Evolutionary conservation across 2,888 invertebrate species (phyloP), one percentile per base, ranked within the genome.

Genomic region (Orchesella flavescens): DNA sequence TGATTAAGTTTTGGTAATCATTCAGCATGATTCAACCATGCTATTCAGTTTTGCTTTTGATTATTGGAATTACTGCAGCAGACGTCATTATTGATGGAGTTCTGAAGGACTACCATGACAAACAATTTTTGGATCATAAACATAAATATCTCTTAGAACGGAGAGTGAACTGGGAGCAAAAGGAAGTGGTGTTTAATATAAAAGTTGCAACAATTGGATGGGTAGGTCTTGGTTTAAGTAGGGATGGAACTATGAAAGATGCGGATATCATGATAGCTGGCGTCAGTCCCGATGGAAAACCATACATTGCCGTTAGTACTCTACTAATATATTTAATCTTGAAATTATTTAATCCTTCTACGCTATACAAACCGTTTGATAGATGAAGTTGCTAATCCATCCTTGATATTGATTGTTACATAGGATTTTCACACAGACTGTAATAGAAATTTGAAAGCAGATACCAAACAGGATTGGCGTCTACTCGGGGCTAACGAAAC

Each of bases 191-290:
- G 2, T 82, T 82, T 21, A 75, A 68, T 17, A 43, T 76, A 55
- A 82, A 71, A 1, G 61, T 69, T 23, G 15, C 19, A 0, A 75
- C 76, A 1, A 57, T 23, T 0, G 82, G 82, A 1, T 82, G 76
- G 76, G 71, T 82, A 21, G 82, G 82, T 19, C 34, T 82, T 5
- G 82, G 82, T 15, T 76, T 82, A 21, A 81, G 81, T 17, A 75
- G 59, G 24, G 81, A 81, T 43, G 81, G 81, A 10, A 7, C 7
- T 3, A 81, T 81, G 81, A 74, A 61, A 9, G 59, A 81, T 49
- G 81, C 81, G 3, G 81, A 81, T 15, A 74, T 81, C 57, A 66
- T 81, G 21, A 23, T 74, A 34, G 69, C 81, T 23, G 73, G 81
- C 10, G 43, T 74, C 13, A 21, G 17, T 46, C 53, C 66, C 5